Conservation (phyloP, 64 coral and sea anemone species). For the Pocillopora verrucosa region DNA sequence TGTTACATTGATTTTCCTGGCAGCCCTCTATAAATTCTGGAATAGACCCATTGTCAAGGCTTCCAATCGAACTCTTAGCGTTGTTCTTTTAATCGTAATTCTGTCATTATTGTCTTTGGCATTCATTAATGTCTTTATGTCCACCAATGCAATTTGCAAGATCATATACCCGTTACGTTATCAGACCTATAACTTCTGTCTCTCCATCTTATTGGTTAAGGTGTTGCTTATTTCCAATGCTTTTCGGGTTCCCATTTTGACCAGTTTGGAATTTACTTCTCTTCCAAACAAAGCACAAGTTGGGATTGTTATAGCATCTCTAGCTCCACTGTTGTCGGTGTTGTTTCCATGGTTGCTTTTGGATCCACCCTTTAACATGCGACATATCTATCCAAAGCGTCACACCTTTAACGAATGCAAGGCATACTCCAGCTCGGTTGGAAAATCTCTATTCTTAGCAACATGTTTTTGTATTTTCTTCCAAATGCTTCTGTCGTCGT, state of each 20-base stretch:
- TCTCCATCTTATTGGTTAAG: too few relatives aligned
- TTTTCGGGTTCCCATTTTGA: neutral
- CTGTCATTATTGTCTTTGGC: neutral
- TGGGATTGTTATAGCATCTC: neutral
- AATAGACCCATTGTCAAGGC: conserved; percentile 74
- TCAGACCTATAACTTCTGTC: neutral
- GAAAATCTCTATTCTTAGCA: neutral
- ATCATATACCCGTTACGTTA: neutral
- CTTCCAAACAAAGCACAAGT: neutral
- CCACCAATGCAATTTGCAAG: conserved; percentile 25
- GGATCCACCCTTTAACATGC: neutral
- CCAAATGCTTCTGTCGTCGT: neutral
- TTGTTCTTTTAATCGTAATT: conserved; percentile 38
- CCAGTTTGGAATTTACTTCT: neutral
- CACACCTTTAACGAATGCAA: neutral
- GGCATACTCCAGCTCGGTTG: neutral
- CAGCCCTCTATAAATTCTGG: conserved; percentile 42
- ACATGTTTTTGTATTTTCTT: neutral
- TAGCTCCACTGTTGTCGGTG: neutral
- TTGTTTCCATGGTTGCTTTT: conserved; percentile 1
- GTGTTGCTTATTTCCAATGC: neutral
- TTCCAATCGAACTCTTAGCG: conserved; percentile 58
- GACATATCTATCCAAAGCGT: neutral
- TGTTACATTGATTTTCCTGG: conserved; percentile 3
- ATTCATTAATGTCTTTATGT: conserved; percentile 35